Percentiles rank a stretch among this genome's conserved stretches.
Conservation (phyloP, 2,797 vertebrate species). For the Siniperca obscura region DNA sequence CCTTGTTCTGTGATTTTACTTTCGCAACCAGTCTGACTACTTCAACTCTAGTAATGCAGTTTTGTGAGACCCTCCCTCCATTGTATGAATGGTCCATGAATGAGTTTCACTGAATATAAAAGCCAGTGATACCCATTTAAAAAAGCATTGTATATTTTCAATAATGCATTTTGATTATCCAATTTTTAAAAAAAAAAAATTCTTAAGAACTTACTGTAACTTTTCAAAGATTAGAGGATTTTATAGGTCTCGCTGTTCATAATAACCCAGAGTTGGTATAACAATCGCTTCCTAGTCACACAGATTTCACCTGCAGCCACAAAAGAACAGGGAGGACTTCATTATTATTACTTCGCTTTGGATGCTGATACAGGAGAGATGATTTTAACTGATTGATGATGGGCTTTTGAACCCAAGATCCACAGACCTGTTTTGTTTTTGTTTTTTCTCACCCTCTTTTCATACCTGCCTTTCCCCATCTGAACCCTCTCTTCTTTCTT, state of each 20-base stretch:
- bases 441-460: neutral
- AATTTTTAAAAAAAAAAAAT: neutral
- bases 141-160: constrained; percentile 45
- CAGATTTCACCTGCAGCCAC: constrained; percentile 25
- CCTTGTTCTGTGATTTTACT: constrained; percentile 23
- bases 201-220: constrained; percentile 3
- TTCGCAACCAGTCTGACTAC: neutral
- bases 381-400: constrained; percentile 45
- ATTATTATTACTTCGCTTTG: constrained; percentile 15
- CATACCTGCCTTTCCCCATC: neutral
- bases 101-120: constrained; percentile 35
- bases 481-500: neutral
- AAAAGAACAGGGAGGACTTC: constrained; percentile 4
- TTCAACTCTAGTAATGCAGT: constrained; percentile 7
- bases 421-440: constrained; percentile 21
- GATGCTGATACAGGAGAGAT: constrained; percentile 17
- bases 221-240: constrained; percentile 30
- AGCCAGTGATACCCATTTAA: constrained; percentile 16
- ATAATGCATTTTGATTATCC: constrained; percentile 27
- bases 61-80: constrained; percentile 12
- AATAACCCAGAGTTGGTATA: constrained; percentile 9
- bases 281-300: neutral
- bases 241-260: constrained; percentile 3
- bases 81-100: constrained; percentile 31
- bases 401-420: constrained; percentile 28